Evolutionary conservation across 2,113 vertebrate species (phyloP), one percentile per base, ranked within the genome.

Genomic region (Megaleporinus macrocephalus): DNA sequence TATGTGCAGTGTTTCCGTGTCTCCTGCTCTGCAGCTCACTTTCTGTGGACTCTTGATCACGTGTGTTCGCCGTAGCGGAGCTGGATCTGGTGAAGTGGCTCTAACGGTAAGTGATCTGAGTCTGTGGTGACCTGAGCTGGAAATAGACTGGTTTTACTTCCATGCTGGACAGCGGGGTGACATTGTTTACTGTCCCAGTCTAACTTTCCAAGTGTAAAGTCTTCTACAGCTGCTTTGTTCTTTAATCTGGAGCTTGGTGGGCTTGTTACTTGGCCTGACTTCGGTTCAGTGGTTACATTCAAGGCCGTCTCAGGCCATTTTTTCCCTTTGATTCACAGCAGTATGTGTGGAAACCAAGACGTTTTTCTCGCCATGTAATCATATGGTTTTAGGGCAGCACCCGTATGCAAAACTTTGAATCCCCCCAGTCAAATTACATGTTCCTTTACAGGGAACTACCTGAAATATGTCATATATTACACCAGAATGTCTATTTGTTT

Each of bases 221-320:
- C 24, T n/a, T 49, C 3, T 27, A 29, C 22, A 59, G 59, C 53
- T 36, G 55, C 3, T 62, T 41, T 61, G 15, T 27, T 27, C 57
- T 29, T 14, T 76, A 76, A 76, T 63, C 74, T 47, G 36, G 55
- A 61, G 11, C 20, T 33, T 74, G 29, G 29, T 57, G 27, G 22
- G 12, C 73, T 24, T 74, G 30, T 75, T 75, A 11, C 51, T 59
- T 53, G 73, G 24, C 24, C 27, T 26, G 24, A 27, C 24, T 62
- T 12, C n/a, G 20, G 20, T 5, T 10, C 22, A n/a, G 3, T 18
- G 22, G 4, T 61, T 74, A 12, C 44, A 1, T 12, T 14, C 33
- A 36, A 47, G 44, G 44, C 14, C 12, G 4, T 36, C n/a, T 41
- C 51, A 59, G 24, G 9, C 33, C 53, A 59, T n/a, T 74, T 74